Conservation (phyloP, 2,797 vertebrate genomes). For the Megalops cyprinoides region DNA sequence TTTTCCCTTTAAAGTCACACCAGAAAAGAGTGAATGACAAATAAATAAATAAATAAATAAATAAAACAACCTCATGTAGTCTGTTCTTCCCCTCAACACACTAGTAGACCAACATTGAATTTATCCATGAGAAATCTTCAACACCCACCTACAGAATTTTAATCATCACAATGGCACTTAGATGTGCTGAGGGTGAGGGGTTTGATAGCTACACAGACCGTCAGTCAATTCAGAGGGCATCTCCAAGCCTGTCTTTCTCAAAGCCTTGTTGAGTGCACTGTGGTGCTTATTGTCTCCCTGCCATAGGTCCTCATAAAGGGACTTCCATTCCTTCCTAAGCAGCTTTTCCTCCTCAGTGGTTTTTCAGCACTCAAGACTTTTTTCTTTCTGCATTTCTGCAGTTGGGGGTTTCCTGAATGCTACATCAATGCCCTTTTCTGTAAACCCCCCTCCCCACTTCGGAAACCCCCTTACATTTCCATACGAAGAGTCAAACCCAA, state of each 20-base stretch:
- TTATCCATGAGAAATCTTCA: constrained; percentile 14
- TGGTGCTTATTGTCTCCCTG: neutral
- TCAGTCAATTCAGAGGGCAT: constrained; percentile 2
- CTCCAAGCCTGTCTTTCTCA: neutral
- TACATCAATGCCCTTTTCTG: too few species aligned
- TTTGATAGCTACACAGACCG: neutral
- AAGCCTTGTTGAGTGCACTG: neutral
- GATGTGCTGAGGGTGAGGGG: neutral
- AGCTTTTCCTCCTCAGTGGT: neutral
- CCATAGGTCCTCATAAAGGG: neutral
- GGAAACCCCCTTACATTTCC: neutral
- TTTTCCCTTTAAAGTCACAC: neutral
- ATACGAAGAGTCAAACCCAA: neutral
- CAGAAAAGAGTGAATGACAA: neutral
- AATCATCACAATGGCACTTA: neutral
- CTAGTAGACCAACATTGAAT: neutral
- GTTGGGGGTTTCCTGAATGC: neutral
- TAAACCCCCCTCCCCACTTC: neutral
- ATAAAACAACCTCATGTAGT: constrained; percentile 6
- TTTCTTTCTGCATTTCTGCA: neutral
- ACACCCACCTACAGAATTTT: neutral
- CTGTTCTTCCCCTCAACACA: neutral
- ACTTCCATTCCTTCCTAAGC: neutral
- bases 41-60: neutral
- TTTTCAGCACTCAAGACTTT: neutral